Evolutionary conservation across 2,888 invertebrate species (phyloP).

Genomic region (Aricia artaxerxes): DNA sequence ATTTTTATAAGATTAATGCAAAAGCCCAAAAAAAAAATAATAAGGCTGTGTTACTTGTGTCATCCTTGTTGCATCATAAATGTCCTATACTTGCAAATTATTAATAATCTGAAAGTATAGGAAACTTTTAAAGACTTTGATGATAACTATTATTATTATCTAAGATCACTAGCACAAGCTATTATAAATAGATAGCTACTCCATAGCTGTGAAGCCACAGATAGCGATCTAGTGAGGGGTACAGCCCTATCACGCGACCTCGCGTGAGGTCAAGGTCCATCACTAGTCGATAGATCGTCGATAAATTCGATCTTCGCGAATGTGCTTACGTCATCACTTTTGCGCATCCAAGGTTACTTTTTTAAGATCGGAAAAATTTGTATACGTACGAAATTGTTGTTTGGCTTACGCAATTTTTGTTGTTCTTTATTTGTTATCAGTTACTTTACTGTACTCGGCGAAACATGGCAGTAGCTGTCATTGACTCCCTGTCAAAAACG

Average conservation of each 20-base stretch:
- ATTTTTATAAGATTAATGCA: too few species aligned
- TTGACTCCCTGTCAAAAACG: too few species aligned
- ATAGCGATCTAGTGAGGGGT: background rate
- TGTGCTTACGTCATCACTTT: slow-evolving; percentile 13
- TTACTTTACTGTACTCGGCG: too few species aligned
- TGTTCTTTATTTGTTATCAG: too few species aligned
- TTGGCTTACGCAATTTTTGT: background rate
- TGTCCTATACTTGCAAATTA: too few species aligned
- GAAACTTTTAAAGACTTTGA: too few species aligned
- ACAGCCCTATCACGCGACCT: slow-evolving; percentile 53
- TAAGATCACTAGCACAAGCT: background rate
- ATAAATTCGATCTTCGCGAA: slow-evolving; percentile 27
- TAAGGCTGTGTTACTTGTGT: too few species aligned
- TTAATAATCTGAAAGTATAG: too few species aligned
- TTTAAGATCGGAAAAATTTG: background rate
- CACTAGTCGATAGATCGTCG: slow-evolving; percentile 13
- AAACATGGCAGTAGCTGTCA: too few species aligned
- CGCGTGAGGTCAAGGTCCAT: slow-evolving; percentile 46
- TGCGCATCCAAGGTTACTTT: background rate
- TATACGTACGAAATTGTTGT: background rate
- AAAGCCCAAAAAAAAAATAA: too few species aligned
- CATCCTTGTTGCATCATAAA: too few species aligned
- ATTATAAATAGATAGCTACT: background rate
- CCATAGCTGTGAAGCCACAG: background rate
- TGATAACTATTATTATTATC: too few species aligned